These are phyloP conservation scores for Labeo rohita DNA, from an alignment of 2,113 vertebrate genomes.

Conservation along the genomic window DNA sequence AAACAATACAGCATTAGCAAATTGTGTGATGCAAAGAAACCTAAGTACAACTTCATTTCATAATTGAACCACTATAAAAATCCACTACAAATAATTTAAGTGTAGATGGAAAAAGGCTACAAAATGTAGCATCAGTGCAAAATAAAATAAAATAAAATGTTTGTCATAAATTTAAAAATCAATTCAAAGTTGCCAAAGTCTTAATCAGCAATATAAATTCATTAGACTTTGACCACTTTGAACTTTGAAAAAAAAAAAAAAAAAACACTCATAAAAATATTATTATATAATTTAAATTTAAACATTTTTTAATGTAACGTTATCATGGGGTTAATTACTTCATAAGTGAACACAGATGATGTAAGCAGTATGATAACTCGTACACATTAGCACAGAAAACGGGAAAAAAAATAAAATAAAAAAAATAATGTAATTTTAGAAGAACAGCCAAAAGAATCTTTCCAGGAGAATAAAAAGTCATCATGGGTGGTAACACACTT, in stretches of 20 bases:
- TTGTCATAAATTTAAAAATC: background rate
- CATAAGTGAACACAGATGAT: background rate
- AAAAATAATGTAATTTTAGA: background rate
- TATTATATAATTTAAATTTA: background rate
- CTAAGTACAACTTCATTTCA: background rate
- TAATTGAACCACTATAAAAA: background rate
- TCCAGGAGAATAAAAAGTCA: background rate
- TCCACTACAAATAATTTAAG: background rate
- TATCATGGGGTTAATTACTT: background rate
- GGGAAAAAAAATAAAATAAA: background rate
- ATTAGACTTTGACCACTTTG: background rate
- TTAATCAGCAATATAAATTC: background rate
- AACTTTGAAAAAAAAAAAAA: background rate
- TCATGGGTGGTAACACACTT: slow-evolving; percentile 32
- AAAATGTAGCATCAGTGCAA: background rate
- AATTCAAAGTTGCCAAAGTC: background rate
- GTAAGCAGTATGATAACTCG: background rate
- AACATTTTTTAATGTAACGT: background rate
- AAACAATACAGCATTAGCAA: background rate
- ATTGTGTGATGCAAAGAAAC: background rate
- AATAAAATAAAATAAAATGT: too few relatives aligned
- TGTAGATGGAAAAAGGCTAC: background rate
- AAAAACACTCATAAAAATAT: background rate
- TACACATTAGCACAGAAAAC: background rate
- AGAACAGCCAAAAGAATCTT: background rate